These are phyloP conservation scores for Acronicta psi DNA, from an alignment of 2,888 invertebrate genomes.

Conservation along the genomic window DNA sequence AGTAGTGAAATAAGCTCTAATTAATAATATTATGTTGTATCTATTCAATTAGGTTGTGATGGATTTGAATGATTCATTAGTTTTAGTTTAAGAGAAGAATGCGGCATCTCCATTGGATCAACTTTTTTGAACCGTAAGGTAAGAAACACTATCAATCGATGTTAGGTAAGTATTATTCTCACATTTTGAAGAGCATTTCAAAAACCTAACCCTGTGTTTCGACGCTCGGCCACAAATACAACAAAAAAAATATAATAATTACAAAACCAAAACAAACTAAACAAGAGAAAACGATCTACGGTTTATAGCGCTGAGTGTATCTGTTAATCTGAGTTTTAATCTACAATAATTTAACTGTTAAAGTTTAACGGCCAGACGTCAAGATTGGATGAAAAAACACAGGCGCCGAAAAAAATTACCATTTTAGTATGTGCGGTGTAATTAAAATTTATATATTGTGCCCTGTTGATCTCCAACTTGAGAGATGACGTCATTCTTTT, in stretches of 20 bases:
- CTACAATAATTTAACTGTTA: constrained; percentile 48
- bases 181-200: background rate
- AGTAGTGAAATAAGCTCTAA: too few species aligned
- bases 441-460: constrained; percentile 24
- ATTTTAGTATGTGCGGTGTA: constrained; percentile 23
- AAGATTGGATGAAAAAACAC: constrained; percentile 34
- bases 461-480: too few species aligned
- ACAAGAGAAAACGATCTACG: constrained; percentile 33
- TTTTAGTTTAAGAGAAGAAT: too few species aligned
- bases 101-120: too few species aligned
- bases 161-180: too few species aligned
- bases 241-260: constrained; percentile 46
- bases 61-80: too few species aligned
- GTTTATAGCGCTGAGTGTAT: constrained; percentile 45
- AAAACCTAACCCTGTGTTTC: constrained; percentile 34
- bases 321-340: constrained; percentile 54
- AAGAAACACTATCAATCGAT: too few species aligned
- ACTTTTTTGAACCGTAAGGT: too few species aligned
- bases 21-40: too few species aligned
- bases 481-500: too few species aligned
- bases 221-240: constrained; percentile 18
- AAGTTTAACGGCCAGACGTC: constrained; percentile 42
- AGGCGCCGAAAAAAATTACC: constrained; percentile 32
- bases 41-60: too few species aligned
- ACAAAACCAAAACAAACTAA: constrained; percentile 31